Evolutionary conservation across 2,888 invertebrate species (phyloP).

Genomic region (Ashinkailepas kermadecensis): DNA sequence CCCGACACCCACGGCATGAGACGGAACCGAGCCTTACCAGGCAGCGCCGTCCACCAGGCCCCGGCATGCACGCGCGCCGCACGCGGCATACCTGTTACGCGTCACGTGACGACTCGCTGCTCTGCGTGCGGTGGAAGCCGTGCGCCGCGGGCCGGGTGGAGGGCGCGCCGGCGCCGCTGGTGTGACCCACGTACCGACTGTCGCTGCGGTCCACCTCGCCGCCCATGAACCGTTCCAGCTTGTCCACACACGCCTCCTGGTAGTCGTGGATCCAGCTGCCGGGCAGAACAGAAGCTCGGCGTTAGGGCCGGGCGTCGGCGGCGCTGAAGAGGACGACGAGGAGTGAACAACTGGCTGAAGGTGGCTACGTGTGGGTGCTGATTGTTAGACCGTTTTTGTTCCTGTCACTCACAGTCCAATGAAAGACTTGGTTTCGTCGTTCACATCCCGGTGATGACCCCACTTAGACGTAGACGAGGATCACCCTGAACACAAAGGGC

Average conservation of each 20-base stretch:
- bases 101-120: background rate
- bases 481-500: too few species aligned
- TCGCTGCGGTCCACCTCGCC: slow-evolving; percentile 29
- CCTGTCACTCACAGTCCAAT: too few species aligned
- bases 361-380: too few species aligned
- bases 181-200: background rate
- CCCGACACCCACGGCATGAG: too few species aligned
- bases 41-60: background rate
- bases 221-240: slow-evolving; percentile 47
- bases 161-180: background rate
- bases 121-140: slow-evolving; percentile 9
- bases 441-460: too few species aligned
- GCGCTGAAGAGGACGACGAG: too few species aligned
- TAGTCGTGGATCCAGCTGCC: slow-evolving; percentile 51
- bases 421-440: too few species aligned
- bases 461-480: too few species aligned
- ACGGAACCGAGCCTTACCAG: background rate
- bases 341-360: too few species aligned
- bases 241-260: slow-evolving; percentile 52
- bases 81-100: background rate
- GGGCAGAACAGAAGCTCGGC: background rate
- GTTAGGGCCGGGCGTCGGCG: too few species aligned
- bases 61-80: background rate
- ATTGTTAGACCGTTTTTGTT: too few species aligned
- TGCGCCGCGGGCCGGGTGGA: background rate